A percentile compares a stretch with the other conserved stretches of the same genome.
Conservation (phyloP, 2,797 vertebrate genomes). For the Myotis planiceps region DNA sequence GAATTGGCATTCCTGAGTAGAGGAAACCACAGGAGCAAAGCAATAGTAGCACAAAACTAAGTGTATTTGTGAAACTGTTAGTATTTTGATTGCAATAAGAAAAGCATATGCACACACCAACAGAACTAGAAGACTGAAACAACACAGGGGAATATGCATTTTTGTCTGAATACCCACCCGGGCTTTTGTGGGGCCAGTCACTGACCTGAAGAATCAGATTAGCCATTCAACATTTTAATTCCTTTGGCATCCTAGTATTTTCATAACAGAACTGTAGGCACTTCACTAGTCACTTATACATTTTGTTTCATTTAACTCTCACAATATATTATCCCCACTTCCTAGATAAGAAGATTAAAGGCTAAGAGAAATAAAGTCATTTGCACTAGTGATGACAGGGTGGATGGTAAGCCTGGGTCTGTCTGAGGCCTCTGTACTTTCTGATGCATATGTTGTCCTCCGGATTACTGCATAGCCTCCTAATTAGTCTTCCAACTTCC, state of each 20-base stretch:
- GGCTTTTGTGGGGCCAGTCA: not conserved
- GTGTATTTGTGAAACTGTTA: not conserved
- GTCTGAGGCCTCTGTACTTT: not conserved
- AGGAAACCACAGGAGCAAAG: not conserved
- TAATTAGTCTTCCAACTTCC: not conserved
- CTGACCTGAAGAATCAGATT: conserved; percentile 38
- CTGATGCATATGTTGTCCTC: not conserved
- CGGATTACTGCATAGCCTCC: not conserved
- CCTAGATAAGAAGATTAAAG: conserved; percentile 60
- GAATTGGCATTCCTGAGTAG: not conserved
- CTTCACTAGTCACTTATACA: not conserved
- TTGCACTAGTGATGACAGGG: not conserved
- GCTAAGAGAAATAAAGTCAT: conserved; percentile 50
- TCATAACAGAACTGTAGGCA: conserved; percentile 6
- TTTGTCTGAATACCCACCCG: not conserved
- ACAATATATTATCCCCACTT: conserved; percentile 47
- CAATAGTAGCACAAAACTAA: not conserved
- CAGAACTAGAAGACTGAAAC: not conserved
- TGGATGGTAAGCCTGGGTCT: not conserved
- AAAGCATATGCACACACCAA: not conserved
- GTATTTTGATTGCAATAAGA: not conserved
- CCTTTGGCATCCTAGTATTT: not conserved
- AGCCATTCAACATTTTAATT: conserved; percentile 34
- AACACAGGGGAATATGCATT: not conserved
- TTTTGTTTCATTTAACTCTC: conserved; percentile 52